phyloP scores from a whole-genome alignment of 2,888 invertebrate genomes.

The Pedicia rivosa region DNA sequence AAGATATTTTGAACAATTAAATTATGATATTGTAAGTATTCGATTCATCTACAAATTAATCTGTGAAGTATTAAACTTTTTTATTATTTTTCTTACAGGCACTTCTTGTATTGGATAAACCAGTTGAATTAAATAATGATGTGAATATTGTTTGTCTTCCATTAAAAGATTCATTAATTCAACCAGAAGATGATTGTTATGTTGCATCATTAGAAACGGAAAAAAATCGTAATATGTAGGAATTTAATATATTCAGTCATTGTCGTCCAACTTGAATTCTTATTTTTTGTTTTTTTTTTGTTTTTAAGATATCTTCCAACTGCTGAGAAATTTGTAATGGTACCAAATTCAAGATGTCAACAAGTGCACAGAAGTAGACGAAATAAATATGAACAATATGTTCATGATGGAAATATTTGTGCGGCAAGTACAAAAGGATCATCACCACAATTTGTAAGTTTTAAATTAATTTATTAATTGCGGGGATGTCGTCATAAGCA shows the following conservation, averaged over 20 bases:
- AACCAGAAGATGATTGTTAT: not conserved
- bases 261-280: not conserved
- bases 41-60: no score
- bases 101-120: not conserved
- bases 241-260: not conserved
- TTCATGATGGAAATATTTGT: constrained; percentile 3
- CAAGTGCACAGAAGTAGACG: not conserved
- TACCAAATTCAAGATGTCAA: not conserved
- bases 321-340: no score
- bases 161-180: no score
- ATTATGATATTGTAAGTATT: constrained; percentile 1
- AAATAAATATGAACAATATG: not conserved
- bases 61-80: no score
- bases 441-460: not conserved
- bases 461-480: no score
- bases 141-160: not conserved
- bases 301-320: no score
- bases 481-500: no score
- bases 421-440: not conserved
- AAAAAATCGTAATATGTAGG: constrained; percentile 1
- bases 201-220: not conserved
- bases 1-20: constrained; percentile 1
- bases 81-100: not conserved
- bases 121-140: not conserved
- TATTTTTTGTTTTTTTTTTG: not conserved